A percentile compares a stretch with the other conserved stretches of the same genome.
These are phyloP conservation scores for Podocnemis expansa DNA, from an alignment of 2,113 vertebrate genomes.

Conservation along the genomic window DNA sequence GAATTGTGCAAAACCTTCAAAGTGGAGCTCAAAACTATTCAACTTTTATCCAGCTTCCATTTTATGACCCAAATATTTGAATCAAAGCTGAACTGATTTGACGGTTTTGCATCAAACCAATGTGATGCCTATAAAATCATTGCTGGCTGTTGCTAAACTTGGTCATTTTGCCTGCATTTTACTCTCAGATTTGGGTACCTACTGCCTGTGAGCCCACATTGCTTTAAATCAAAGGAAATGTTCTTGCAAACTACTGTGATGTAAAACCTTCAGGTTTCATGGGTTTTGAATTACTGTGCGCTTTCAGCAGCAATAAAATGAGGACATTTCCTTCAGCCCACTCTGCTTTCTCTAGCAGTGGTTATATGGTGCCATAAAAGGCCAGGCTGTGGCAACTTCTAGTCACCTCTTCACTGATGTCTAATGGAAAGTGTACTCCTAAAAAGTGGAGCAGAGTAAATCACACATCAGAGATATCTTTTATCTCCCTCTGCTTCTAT, in stretches of 20 bases:
- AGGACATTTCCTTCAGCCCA: neutral
- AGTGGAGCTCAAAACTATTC: neutral
- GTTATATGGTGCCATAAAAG: fast-evolving
- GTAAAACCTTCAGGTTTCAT: neutral
- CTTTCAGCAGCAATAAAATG: neutral
- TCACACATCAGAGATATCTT: neutral
- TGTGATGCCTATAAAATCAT: neutral
- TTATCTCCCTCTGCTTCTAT: neutral
- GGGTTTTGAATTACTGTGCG: neutral
- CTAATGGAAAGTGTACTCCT: neutral
- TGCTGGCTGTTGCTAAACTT: neutral
- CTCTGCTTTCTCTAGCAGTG: neutral
- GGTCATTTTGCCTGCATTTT: neutral
- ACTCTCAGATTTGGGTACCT: neutral
- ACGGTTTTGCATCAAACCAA: neutral
- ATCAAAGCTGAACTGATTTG: neutral
- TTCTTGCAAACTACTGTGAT: neutral
- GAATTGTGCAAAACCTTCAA: neutral
- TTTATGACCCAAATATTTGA: neutral
- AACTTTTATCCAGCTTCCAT: neutral
- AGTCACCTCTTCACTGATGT: neutral
- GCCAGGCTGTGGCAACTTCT: neutral
- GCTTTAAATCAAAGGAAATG: neutral
- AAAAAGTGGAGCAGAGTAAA: neutral
- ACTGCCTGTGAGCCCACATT: neutral